Conservation (phyloP, 2,888 invertebrate species). For the Leptodirus hochenwartii region DNA sequence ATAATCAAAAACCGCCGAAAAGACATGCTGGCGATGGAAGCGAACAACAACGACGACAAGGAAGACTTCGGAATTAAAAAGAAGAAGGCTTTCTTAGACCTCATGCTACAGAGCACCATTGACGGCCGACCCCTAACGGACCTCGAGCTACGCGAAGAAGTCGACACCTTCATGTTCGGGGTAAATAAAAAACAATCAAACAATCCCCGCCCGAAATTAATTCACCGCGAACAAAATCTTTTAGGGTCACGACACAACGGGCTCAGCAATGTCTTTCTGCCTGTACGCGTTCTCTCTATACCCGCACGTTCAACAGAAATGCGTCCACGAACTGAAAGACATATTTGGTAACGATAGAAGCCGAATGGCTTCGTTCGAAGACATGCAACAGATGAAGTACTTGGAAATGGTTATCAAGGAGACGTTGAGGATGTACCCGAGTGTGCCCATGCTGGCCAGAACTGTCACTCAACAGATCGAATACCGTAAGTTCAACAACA, state of each 20-base stretch:
- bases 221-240: too few species aligned
- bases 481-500: too few species aligned
- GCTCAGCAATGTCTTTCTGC: constrained; percentile 13
- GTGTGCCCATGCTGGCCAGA: constrained; percentile 17
- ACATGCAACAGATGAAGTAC: constrained; percentile 20
- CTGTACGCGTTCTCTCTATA: constrained; percentile 13
- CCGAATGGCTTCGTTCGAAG: constrained; percentile 16
- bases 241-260: constrained; percentile 16
- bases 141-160: constrained; percentile 23
- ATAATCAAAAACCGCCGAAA: constrained; percentile 25
- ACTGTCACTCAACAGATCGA: too few species aligned
- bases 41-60: not conserved
- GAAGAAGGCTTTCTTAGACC: constrained; percentile 13
- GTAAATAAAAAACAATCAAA: constrained; percentile 10
- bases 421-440: constrained; percentile 19
- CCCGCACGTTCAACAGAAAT: constrained; percentile 17
- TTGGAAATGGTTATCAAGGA: constrained; percentile 21
- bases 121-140: constrained; percentile 40
- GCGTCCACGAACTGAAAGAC: constrained; percentile 22
- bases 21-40: not conserved
- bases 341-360: constrained; percentile 19
- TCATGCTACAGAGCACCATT: constrained; percentile 11
- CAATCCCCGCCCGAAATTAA: not conserved
- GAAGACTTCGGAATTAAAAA: constrained; percentile 10
- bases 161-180: constrained; percentile 14